A percentile compares a stretch with the other conserved stretches of the same genome.
Evolutionary conservation across 2,113 vertebrate genomes (phyloP).

Genomic region (Plecturocebus donacophilus): DNA sequence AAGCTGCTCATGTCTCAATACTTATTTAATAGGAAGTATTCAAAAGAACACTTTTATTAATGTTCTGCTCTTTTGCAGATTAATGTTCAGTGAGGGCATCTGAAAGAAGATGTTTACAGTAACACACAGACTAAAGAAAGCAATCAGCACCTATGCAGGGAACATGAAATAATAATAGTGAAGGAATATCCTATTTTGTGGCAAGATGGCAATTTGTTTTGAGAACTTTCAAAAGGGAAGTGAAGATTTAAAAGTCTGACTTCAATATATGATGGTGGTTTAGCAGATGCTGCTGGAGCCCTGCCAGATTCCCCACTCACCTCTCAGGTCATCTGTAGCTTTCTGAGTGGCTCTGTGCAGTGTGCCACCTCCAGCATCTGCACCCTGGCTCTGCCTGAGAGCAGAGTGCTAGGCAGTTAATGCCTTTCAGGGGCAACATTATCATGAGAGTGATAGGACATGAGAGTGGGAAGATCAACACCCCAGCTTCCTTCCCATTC

Average conservation of each 20-base stretch:
- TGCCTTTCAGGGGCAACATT: neutral
- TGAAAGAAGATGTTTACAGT: constrained; percentile 5
- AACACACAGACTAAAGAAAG: neutral
- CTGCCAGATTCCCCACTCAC: neutral
- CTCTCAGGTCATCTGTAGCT: neutral
- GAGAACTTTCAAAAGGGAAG: neutral
- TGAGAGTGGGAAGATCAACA: neutral
- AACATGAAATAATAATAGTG: neutral
- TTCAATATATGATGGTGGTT: neutral
- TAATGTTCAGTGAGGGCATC: neutral
- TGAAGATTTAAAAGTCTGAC: neutral
- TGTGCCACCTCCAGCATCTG: neutral
- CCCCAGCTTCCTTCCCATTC: neutral
- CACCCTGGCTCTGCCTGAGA: neutral
- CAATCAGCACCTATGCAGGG: neutral
- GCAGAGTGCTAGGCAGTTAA: neutral
- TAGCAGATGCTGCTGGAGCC: neutral
- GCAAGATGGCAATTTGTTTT: neutral
- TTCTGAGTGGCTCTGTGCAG: neutral
- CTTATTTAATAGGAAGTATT: neutral
- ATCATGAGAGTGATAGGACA: neutral
- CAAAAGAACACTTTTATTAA: neutral
- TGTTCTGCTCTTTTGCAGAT: neutral
- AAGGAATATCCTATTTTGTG: neutral
- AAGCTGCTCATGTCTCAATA: no score